phyloP scores from a whole-genome alignment of 1,140 invertebrate species.

The Aphaenogaster floridana region DNA sequence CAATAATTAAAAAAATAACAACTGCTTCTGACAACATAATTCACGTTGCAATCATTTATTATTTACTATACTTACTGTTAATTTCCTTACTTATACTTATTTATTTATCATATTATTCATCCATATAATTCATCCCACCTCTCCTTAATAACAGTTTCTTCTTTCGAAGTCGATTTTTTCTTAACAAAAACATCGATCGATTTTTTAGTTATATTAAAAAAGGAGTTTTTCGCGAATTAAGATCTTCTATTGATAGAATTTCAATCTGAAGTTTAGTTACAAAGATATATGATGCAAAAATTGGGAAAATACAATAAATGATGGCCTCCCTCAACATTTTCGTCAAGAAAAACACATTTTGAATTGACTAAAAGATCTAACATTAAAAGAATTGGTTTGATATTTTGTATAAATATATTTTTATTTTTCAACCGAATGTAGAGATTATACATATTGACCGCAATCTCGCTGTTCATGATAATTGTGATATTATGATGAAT shows the following conservation, averaged over 20 bases:
- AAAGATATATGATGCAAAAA: background rate
- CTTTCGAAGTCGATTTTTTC: background rate
- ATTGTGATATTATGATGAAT: background rate
- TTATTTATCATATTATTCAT: background rate
- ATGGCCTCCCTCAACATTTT: background rate
- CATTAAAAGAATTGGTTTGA: background rate
- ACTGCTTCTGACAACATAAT: background rate
- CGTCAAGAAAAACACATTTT: background rate
- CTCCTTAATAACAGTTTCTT: background rate
- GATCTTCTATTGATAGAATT: background rate
- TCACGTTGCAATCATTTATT: background rate
- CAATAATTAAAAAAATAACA: background rate
- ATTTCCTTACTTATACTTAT: too few relatives aligned
- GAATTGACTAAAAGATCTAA: background rate
- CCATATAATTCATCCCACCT: too few relatives aligned
- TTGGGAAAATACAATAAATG: background rate
- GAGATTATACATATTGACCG: slow-evolving; percentile 9
- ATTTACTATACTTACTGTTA: too few relatives aligned
- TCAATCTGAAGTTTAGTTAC: background rate
- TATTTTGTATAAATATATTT: background rate
- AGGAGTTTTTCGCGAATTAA: background rate
- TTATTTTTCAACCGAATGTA: slow-evolving; percentile 5
- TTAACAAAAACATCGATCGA: background rate
- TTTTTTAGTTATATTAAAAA: background rate
- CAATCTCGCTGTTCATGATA: background rate